Base-by-base conservation (phyloP, 2,113 vertebrate genomes). In the Phyllostomus hastatus region DNA sequence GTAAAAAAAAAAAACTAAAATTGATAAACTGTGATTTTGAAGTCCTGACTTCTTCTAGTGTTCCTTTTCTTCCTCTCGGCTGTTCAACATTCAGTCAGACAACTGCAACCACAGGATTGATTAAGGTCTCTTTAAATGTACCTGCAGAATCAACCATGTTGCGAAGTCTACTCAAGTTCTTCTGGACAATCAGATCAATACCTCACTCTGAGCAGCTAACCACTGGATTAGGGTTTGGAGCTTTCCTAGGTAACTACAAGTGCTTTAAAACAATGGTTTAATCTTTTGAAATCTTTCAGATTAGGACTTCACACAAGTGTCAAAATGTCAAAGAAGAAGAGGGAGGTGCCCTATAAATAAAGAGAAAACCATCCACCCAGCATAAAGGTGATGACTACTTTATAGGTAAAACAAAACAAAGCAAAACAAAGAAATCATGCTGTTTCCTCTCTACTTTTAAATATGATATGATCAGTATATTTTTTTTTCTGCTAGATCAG, bases 241-340 rank as follows among this genome's bases (percentile, higher is more conserved):
- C 19, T 95, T 76, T 43, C 14, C 33, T 54, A 24, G 31, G 26
- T 52, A 82, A 88, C 7, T 19, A 48, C 46, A 5, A 75, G 3
- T 69, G 38, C 59, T 85, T 73, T 84, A 1, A 89, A 89, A 97
- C 7, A 79, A 80, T 54, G 48, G 9, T 35, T 92, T 88, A 96
- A 90, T 82, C 61, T 9, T 86, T 88, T 79, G n/a, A 89, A 92
- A 20, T 86, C 14, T 75, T 96, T 92, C 24, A 87, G 20, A 17
- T 64, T 88, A 85, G 15, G 24, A 66, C 64, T 78, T 92, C 28
- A 90, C 33, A 86, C 11, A 91, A 50, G 46, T 88, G 6, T 91
- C 52, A 95, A 84, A 66, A 87, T 82, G 26, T 70, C 46, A 11
- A 95, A 81, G 31, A 19, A 73, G 20, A 76, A 94, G 20, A 7